Conservation (phyloP, 2,797 vertebrate genomes). For the Cynodonichthys magdalenae region DNA sequence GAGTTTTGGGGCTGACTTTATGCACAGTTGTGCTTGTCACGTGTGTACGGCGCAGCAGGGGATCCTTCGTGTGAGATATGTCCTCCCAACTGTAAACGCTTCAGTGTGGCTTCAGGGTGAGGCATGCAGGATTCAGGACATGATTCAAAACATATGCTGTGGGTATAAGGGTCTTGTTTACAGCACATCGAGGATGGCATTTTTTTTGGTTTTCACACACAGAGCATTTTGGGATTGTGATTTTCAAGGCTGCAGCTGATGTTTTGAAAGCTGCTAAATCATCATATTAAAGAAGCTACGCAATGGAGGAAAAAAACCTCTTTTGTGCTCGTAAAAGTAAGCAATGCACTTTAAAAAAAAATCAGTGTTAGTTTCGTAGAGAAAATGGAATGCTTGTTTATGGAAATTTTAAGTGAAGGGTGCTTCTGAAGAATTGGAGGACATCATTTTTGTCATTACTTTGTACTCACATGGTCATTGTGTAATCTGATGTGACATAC, state of each 20-base stretch:
- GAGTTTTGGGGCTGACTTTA: background rate
- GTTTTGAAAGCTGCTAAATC: background rate
- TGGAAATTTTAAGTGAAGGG: background rate
- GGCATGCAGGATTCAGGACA: background rate
- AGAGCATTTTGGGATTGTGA: background rate
- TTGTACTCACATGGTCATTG: conserved; percentile 1
- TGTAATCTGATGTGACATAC: background rate
- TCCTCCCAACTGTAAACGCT: background rate
- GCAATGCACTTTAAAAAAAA: background rate
- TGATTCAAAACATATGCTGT: conserved; percentile 3
- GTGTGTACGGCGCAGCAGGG: background rate
- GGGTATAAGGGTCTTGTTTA: background rate
- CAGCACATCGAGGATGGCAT: background rate
- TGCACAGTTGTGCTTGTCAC: background rate
- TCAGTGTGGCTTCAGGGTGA: background rate
- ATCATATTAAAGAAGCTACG: background rate
- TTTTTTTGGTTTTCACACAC: background rate
- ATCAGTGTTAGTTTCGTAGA: background rate
- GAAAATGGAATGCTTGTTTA: background rate
- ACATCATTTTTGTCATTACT: background rate
- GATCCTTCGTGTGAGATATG: background rate
- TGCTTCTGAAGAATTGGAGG: background rate
- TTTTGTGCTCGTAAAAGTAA: background rate
- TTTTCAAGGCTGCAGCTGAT: background rate
- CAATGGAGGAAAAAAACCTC: background rate